A percentile compares a stretch with the other conserved stretches of the same genome.
These are phyloP conservation scores for Gasterosteus nipponicus DNA, from an alignment of 2,113 vertebrate genomes.

Conservation along the genomic window DNA sequence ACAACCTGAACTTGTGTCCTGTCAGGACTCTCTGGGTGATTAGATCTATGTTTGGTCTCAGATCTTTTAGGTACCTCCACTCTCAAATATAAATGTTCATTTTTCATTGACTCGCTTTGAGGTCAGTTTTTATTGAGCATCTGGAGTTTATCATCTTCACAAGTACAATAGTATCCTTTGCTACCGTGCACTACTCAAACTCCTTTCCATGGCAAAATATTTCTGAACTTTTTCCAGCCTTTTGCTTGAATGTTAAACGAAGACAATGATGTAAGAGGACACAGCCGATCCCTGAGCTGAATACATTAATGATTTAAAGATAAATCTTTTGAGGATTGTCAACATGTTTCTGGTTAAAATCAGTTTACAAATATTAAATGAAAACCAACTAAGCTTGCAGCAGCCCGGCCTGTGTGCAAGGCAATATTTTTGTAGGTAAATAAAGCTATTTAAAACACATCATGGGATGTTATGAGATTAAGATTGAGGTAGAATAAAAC, in stretches of 20 bases:
- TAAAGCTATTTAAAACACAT: background rate
- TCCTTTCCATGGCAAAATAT: background rate
- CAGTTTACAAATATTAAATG: background rate
- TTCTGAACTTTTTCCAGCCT: background rate
- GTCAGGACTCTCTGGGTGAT: background rate
- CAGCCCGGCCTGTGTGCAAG: background rate
- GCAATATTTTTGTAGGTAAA: background rate
- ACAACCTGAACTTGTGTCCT: background rate
- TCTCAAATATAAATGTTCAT: background rate
- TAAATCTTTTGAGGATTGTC: slow-evolving; percentile 4
- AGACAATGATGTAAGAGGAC: background rate
- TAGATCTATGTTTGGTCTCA: background rate
- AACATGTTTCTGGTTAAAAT: background rate
- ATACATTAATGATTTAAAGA: background rate
- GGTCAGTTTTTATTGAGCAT: too few species aligned
- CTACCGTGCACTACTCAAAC: too few species aligned
- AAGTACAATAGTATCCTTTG: too few species aligned
- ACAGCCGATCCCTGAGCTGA: too few species aligned
- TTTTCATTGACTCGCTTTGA: background rate
- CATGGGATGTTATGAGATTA: background rate
- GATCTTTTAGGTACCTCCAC: background rate
- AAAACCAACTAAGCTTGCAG: background rate
- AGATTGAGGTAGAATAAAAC: background rate
- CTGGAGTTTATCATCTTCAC: too few species aligned
- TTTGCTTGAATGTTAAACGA: background rate